A percentile compares a stretch with the other conserved stretches of the same genome.
These are phyloP conservation scores for Caerostris darwini DNA, from an alignment of 1,140 invertebrate genomes.

Conservation along the genomic window DNA sequence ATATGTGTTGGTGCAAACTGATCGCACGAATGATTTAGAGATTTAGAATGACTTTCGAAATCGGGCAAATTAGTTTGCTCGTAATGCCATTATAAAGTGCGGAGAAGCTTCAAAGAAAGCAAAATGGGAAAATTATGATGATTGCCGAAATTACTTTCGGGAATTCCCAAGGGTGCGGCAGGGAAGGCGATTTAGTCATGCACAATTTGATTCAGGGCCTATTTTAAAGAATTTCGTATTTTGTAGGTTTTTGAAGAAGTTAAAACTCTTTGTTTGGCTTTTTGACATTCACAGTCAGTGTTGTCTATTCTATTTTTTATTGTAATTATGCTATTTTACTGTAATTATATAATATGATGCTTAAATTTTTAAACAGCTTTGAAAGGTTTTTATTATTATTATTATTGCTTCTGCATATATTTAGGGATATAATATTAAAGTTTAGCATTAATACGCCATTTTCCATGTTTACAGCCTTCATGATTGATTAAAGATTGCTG, in stretches of 20 bases:
- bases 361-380: no score
- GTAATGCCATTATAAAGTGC: neutral
- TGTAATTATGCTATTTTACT: no score
- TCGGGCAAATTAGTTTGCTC: neutral
- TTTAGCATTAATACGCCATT: no score
- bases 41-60: neutral
- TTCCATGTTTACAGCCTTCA: no score
- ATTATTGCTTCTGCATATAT: no score
- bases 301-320: no score
- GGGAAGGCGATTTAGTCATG: neutral
- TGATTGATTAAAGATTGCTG: no score
- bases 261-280: neutral
- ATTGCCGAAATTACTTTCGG: neutral
- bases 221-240: neutral
- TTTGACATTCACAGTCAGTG: no score
- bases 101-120: neutral
- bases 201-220: neutral
- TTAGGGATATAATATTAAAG: no score
- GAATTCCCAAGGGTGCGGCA: neutral
- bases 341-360: no score
- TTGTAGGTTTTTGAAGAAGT: neutral
- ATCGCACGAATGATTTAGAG: neutral
- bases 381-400: no score
- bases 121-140: conserved; percentile 4
- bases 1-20: neutral